Evolutionary conservation across 2,797 vertebrate genomes (phyloP).

Genomic region (Protonibea diacanthus): DNA sequence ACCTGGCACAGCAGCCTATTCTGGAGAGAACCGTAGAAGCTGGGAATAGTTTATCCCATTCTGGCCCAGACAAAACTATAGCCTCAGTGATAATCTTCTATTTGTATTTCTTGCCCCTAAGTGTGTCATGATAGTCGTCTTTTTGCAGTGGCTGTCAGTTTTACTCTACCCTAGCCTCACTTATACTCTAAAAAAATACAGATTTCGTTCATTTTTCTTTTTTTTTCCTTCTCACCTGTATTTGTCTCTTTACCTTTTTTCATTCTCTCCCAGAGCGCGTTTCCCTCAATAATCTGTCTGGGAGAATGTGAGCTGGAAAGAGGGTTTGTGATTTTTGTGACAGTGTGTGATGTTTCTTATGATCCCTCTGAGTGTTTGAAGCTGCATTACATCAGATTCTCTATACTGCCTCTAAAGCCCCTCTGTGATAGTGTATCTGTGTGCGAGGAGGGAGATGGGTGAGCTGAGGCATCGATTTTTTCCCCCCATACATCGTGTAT

Average conservation of each 20-base stretch:
- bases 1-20: constrained; percentile 56
- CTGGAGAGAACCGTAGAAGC: constrained; percentile 56
- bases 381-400: constrained; percentile 76
- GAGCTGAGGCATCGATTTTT: constrained; percentile 48
- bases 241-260: constrained; percentile 44
- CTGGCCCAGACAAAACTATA: constrained; percentile 39
- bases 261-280: constrained; percentile 46
- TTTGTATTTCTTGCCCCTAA: constrained; percentile 26
- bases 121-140: constrained; percentile 11
- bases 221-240: constrained; percentile 33
- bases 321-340: constrained; percentile 47
- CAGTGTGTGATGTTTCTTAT: constrained; percentile 69
- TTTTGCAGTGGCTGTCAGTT: constrained; percentile 28
- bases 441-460: constrained; percentile 25
- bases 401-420: constrained; percentile 64
- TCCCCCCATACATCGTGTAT: constrained; percentile 17
- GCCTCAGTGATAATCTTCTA: constrained; percentile 33
- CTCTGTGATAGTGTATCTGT: constrained; percentile 50
- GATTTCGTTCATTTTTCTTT: constrained; percentile 16
- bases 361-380: constrained; percentile 75
- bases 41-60: constrained; percentile 55
- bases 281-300: constrained; percentile 62
- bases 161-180: constrained; percentile 10
- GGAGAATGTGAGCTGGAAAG: constrained; percentile 56
- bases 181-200: constrained; percentile 12